These are phyloP conservation scores for Leptopilina drosophilae DNA, from an alignment of 2,888 invertebrate species.

Conservation along the genomic window DNA sequence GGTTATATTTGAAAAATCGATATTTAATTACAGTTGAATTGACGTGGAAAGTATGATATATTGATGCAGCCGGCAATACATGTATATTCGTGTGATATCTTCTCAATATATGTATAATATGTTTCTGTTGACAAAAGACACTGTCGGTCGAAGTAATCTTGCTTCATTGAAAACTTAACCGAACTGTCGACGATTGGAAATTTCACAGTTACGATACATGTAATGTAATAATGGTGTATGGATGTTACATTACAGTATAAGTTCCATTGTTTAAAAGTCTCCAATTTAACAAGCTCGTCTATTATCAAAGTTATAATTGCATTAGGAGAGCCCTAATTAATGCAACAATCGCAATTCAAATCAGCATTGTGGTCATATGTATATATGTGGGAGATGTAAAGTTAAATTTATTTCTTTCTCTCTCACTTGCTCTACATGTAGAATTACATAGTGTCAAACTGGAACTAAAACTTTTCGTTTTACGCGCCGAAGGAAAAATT, in stretches of 20 bases:
- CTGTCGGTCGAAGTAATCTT: neutral
- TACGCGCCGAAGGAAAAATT: neutral
- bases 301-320: slow-evolving; percentile 19
- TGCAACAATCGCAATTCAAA: slow-evolving; percentile 5
- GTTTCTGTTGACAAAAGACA: slow-evolving; percentile 8
- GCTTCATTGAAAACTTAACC: slow-evolving; percentile 1
- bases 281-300: slow-evolving; percentile 4
- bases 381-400: neutral
- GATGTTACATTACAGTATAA: neutral
- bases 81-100: neutral
- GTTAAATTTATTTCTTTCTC: neutral
- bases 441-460: neutral
- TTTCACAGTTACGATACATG: slow-evolving; percentile 1
- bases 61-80: neutral
- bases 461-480: neutral
- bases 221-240: neutral
- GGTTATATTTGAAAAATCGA: slow-evolving; percentile 28
- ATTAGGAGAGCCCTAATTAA: neutral
- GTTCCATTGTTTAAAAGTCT: slow-evolving; percentile 23
- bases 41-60: neutral
- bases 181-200: neutral
- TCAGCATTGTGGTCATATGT: neutral
- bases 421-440: neutral
- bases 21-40: slow-evolving; percentile 25
- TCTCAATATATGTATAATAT: neutral